A percentile compares a stretch with the other conserved stretches of the same genome.
Evolutionary conservation across 2,888 invertebrate species (phyloP).

Genomic region (Tipula helvola): DNA sequence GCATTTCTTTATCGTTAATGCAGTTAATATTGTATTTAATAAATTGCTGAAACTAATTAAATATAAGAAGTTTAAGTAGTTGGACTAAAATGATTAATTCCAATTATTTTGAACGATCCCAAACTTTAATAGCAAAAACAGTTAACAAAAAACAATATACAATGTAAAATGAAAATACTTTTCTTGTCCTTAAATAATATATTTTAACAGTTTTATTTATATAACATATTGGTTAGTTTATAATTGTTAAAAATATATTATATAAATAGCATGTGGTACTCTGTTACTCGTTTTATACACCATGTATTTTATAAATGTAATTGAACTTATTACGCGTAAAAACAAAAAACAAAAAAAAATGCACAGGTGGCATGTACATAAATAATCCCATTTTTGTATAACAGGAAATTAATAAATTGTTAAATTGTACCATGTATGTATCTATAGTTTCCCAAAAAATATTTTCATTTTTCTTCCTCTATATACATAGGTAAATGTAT

Average conservation of each 20-base stretch:
- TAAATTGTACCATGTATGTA: neutral
- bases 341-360: neutral
- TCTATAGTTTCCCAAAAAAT: neutral
- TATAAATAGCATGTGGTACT: neutral
- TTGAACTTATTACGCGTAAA: neutral
- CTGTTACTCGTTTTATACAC: neutral
- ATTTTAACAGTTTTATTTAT: neutral
- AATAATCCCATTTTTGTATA: neutral
- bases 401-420: neutral
- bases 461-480: neutral
- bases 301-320: neutral
- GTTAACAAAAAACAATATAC: neutral
- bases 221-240: neutral
- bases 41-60: no score
- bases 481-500: neutral
- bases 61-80: no score
- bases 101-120: neutral
- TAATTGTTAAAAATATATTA: neutral
- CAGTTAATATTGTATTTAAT: no score
- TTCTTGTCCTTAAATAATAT: neutral
- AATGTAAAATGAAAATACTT: neutral
- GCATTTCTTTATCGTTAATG: no score
- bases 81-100: neutral
- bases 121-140: neutral
- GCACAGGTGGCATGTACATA: neutral